Conservation (phyloP, 2,888 invertebrate genomes). For the Temnothorax rugatulus region DNA sequence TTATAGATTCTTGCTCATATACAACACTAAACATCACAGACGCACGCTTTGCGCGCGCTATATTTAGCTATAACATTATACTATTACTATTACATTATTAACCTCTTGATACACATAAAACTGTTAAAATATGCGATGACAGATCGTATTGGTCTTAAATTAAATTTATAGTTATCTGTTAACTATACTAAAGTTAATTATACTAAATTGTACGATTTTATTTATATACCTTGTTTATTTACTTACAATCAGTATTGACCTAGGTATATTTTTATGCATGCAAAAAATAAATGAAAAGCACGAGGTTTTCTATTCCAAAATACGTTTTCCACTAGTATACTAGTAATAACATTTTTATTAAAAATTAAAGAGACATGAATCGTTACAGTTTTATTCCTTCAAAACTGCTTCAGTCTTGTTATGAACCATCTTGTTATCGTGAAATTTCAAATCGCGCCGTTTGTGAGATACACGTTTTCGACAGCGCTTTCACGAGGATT, state of each 20-base stretch:
- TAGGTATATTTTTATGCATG: neutral
- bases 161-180: neutral
- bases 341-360: neutral
- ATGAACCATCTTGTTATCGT: neutral
- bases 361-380: neutral
- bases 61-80: too few species aligned
- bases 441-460: neutral
- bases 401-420: neutral
- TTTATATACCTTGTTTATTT: neutral
- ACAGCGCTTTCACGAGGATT: slow-evolving; percentile 30
- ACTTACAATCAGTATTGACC: neutral
- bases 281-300: neutral
- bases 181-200: neutral
- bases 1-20: too few species aligned
- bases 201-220: neutral
- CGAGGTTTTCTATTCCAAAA: neutral
- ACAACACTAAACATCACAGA: too few species aligned
- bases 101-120: too few species aligned
- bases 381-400: neutral
- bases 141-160: too few species aligned
- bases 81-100: too few species aligned
- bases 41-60: too few species aligned
- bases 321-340: neutral
- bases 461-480: slow-evolving; percentile 19
- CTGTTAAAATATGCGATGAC: too few species aligned